Evolutionary conservation across 2,113 vertebrate genomes (phyloP), one percentile per base, ranked within the genome.

Genomic region (Leptocoma aspasia): DNA sequence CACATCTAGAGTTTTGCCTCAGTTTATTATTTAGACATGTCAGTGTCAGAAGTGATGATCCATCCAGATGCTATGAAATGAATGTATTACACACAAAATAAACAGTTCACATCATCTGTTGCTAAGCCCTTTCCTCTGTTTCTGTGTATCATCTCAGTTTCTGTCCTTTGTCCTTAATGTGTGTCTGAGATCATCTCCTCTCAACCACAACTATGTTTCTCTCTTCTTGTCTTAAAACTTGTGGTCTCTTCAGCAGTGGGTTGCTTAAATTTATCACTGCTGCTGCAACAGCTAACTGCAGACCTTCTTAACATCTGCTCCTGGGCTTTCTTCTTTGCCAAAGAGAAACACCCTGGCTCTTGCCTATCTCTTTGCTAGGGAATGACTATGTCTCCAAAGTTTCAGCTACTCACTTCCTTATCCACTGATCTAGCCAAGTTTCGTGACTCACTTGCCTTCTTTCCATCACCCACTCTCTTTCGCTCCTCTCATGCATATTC

Each of bases 391-490:
- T 87, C 49, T 90, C 89, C 89, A 31, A 59, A 95, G 50, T 71
- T 92, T 64, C 73, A 82, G 47, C 75, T 87, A 30, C 81, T 91
- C 82, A 33, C 70, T 97, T 96, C 86, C 91, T 96, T 91, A 92
- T 69, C 92, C 68, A 44, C 52, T 83, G 52, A 42, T 88, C 85
- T 80, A 39, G 95, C 95, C 95, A 96, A 96, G 79, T 91, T 92
- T 88, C 39, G 20, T 96, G 93, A 96, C 92, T 96, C 94, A 95
- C 79, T 96, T 90, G 84, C 79, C 78, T 90, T 70, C 66, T 91
- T 95, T 93, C 91, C 92, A 63, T 95, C 94, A 93, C 87, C 92
- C 90, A 83, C 95, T 95, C 77, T 89, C 81, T 77, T 82, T 96
- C 60, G 82, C 79, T 94, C 30, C 24, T 96, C 82, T 96, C 66